Conservation (phyloP, 2,888 invertebrate species). For the Laspeyria flexula region DNA sequence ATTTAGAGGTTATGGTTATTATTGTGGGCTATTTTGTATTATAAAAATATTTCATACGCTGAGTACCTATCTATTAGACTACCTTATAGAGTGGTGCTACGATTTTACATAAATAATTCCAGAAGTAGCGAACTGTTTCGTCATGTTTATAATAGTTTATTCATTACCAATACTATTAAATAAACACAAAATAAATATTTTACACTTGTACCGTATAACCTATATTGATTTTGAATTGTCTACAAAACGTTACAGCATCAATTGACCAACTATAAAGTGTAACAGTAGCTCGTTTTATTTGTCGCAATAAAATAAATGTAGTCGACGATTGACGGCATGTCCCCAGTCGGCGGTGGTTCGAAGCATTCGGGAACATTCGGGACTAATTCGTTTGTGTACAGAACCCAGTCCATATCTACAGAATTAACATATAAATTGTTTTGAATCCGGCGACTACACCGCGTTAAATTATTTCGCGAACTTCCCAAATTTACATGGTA, state of each 20-base stretch:
- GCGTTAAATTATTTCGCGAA: conserved; percentile 85
- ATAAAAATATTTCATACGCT: too few species aligned
- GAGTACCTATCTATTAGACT: too few species aligned
- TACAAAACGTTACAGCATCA: neutral
- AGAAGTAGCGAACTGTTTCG: too few species aligned
- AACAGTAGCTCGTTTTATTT: conserved; percentile 2
- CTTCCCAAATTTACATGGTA: conserved; percentile 85
- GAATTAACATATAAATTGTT: conserved; percentile 86
- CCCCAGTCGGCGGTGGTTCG: conserved; percentile 17
- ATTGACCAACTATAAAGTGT: neutral
- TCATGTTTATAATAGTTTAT: too few species aligned
- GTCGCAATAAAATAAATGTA: conserved; percentile 12
- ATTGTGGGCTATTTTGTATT: too few species aligned
- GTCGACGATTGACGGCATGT: conserved; percentile 25
- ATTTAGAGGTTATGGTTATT: too few species aligned
- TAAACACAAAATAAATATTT: neutral
- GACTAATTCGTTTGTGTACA: conserved; percentile 49
- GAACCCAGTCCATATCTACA: conserved; percentile 72
- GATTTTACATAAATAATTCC: too few species aligned
- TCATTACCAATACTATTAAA: too few species aligned
- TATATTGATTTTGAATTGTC: neutral
- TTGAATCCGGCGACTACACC: conserved; percentile 81
- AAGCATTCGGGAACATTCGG: conserved; percentile 24
- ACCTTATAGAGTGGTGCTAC: too few species aligned
- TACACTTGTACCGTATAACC: neutral